Conservation (phyloP, 2,888 invertebrate genomes). For the Andrena flavipes region DNA sequence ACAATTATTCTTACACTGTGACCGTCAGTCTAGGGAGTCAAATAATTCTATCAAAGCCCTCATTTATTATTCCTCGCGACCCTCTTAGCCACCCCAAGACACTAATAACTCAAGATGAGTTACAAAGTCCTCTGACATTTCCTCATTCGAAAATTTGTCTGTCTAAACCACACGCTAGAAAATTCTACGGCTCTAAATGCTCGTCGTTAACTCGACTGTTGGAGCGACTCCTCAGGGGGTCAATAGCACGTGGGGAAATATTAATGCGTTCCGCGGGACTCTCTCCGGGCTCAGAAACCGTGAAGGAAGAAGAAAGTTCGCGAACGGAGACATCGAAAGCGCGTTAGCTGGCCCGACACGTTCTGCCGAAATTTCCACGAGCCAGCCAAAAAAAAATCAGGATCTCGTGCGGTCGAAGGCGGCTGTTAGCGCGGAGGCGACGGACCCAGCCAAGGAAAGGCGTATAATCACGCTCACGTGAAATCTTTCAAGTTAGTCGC, state of each 20-base stretch:
- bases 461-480: conserved; percentile 51
- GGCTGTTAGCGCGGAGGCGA: too few relatives aligned
- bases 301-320: conserved; percentile 68
- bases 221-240: conserved; percentile 19
- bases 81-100: too few relatives aligned
- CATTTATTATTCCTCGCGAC: too few relatives aligned
- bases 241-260: conserved; percentile 33
- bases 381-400: background rate
- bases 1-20: too few relatives aligned
- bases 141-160: too few relatives aligned
- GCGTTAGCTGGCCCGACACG: background rate
- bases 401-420: background rate
- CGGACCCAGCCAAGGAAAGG: background rate
- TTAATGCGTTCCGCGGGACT: conserved; percentile 47
- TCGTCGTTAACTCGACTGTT: conserved; percentile 15
- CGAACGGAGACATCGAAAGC: conserved; percentile 28
- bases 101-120: too few relatives aligned
- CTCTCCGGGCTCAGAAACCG: conserved; percentile 69
- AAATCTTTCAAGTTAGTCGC: conserved; percentile 60
- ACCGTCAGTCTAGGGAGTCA: too few relatives aligned
- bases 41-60: too few relatives aligned
- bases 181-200: background rate
- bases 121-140: too few relatives aligned
- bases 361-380: background rate
- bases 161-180: too few relatives aligned